Conservation (phyloP, 53 echinoderm and acorn worm genomes). For the Temnopleurus reevesii region DNA sequence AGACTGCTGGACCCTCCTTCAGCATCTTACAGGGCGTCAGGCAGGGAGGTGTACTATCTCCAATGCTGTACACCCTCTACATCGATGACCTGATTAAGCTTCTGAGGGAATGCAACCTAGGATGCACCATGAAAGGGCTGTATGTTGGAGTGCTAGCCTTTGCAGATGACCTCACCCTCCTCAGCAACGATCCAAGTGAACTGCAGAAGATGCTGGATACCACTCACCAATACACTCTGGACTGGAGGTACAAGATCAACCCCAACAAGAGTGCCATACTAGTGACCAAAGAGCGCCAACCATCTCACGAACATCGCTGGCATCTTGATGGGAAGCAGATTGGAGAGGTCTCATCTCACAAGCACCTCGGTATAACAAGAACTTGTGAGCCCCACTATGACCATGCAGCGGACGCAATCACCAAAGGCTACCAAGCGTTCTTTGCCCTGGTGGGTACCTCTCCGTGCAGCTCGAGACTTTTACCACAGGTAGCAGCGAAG, state of each 20-base stretch:
- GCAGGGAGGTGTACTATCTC: neutral
- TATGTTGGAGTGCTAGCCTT: neutral
- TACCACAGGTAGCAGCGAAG: neutral
- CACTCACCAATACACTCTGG: neutral
- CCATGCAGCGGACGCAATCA: neutral
- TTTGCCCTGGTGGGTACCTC: neutral
- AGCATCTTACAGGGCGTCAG: neutral
- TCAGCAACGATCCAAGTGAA: neutral
- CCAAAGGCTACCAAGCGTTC: neutral
- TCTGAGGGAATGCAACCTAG: neutral
- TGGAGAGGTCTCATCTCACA: neutral
- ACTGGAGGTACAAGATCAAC: slow-evolving; percentile 9
- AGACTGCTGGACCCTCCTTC: neutral
- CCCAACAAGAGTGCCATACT: neutral
- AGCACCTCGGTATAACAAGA: slow-evolving; percentile 17
- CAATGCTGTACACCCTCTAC: neutral
- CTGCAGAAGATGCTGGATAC: neutral
- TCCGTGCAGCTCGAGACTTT: neutral
- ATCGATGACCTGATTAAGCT: neutral
- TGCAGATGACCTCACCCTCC: neutral
- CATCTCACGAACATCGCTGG: neutral
- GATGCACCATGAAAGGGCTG: neutral
- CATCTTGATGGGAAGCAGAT: neutral
- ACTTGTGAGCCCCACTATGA: neutral
- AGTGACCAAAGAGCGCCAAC: neutral